Evolutionary conservation across 2,888 invertebrate species (phyloP).

Genomic region (Electrophaes corylata): DNA sequence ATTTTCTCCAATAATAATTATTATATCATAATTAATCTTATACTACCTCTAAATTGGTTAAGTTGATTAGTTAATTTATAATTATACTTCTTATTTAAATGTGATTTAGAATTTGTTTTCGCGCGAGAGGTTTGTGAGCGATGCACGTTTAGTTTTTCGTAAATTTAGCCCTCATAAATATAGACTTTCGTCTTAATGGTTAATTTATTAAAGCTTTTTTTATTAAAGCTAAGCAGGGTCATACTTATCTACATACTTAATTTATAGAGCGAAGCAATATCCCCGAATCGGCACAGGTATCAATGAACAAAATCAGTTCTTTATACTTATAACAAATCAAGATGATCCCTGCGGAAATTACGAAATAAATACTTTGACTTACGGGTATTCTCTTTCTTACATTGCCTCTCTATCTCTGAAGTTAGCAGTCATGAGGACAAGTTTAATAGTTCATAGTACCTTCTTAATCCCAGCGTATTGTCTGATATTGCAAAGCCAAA

Average conservation of each 20-base stretch:
- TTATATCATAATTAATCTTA: conserved; percentile 4
- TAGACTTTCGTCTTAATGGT: not conserved
- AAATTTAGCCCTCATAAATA: conserved; percentile 6
- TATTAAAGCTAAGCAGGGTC: too few relatives aligned
- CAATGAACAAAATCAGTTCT: not conserved
- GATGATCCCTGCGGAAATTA: too few relatives aligned
- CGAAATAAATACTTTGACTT: too few relatives aligned
- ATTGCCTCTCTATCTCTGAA: too few relatives aligned
- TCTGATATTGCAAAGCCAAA: too few relatives aligned
- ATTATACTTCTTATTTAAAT: conserved; percentile 66
- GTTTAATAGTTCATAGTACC: too few relatives aligned
- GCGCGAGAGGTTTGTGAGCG: conserved; percentile 59
- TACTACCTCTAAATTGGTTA: conserved; percentile 52
- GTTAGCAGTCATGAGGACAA: too few relatives aligned
- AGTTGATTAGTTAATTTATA: conserved; percentile 54
- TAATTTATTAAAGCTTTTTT: conserved; percentile 7
- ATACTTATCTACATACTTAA: not conserved
- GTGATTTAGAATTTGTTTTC: conserved; percentile 83
- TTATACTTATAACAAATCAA: too few relatives aligned
- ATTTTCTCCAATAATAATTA: not conserved
- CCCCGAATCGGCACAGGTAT: not conserved
- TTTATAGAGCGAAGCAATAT: not conserved
- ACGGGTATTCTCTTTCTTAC: too few relatives aligned
- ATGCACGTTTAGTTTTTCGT: conserved; percentile 38
- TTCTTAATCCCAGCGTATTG: too few relatives aligned